Conservation (phyloP, 2,113 vertebrate genomes). For the Balaeniceps rex region DNA sequence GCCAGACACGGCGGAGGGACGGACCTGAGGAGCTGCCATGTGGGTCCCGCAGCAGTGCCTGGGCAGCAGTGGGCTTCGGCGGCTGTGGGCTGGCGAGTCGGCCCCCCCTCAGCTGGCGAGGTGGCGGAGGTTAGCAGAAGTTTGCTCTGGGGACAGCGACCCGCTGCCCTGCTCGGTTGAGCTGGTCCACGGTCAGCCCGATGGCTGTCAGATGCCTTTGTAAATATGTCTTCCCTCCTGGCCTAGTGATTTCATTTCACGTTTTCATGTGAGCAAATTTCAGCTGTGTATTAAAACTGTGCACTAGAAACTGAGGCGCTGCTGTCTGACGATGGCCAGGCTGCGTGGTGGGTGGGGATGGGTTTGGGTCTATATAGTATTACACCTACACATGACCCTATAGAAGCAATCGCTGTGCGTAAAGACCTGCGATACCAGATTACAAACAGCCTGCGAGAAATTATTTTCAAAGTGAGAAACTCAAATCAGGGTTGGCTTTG, state of each 20-base stretch:
- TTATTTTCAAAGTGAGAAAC: background rate
- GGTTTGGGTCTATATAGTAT: background rate
- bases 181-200: fast-evolving
- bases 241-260: background rate
- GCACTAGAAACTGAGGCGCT: fast-evolving
- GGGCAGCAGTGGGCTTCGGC: fast-evolving
- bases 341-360: too few species aligned
- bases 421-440: fast-evolving
- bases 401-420: fast-evolving
- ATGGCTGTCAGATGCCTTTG: background rate
- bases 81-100: fast-evolving
- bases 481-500: background rate
- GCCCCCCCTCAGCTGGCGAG: background rate
- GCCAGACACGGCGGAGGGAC: fast-evolving
- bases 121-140: background rate
- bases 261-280: background rate
- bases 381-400: background rate
- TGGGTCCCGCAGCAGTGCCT: fast-evolving
- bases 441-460: background rate
- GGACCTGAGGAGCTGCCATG: background rate
- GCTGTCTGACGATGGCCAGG: fast-evolving
- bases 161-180: background rate
- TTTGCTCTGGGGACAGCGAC: background rate
- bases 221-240: background rate
- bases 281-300: background rate